Evolutionary conservation across 2,113 vertebrate genomes (phyloP).

Genomic region (Notothenia rossii): DNA sequence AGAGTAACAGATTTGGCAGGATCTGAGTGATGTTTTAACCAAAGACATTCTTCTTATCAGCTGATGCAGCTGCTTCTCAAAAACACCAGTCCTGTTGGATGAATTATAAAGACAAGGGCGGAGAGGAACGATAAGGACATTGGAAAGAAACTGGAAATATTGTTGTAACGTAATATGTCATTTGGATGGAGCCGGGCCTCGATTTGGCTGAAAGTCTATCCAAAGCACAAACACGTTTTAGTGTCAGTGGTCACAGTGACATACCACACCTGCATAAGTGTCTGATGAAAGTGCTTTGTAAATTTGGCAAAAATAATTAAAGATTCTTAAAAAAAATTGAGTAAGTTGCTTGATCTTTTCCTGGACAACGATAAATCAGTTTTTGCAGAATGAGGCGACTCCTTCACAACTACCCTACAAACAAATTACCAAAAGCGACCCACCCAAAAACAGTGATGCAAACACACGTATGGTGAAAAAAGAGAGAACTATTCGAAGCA

Average conservation of each 20-base stretch:
- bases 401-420: slow-evolving; percentile 4
- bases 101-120: slow-evolving; percentile 29
- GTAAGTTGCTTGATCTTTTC: not conserved
- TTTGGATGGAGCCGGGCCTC: not conserved
- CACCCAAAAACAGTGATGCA: slow-evolving; percentile 7
- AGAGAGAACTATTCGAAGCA: too few species aligned
- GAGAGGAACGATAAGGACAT: slow-evolving; percentile 21
- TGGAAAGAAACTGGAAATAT: slow-evolving; percentile 43
- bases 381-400: slow-evolving; percentile 13
- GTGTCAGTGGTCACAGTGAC: slow-evolving; percentile 11
- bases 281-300: not conserved
- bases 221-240: slow-evolving; percentile 8
- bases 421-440: slow-evolving; percentile 18
- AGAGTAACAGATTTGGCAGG: slow-evolving; percentile 80
- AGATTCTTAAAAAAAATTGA: not conserved
- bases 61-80: slow-evolving; percentile 61
- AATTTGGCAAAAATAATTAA: not conserved
- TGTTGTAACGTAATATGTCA: slow-evolving; percentile 42
- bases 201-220: slow-evolving; percentile 45
- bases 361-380: not conserved
- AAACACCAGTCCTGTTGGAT: slow-evolving; percentile 58
- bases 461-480: too few species aligned
- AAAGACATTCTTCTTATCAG: slow-evolving; percentile 76
- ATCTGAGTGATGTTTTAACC: slow-evolving; percentile 81
- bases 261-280: slow-evolving; percentile 11